These are phyloP conservation scores for Rhamnusium bicolor DNA, from an alignment of 2,888 invertebrate genomes.

Conservation along the genomic window DNA sequence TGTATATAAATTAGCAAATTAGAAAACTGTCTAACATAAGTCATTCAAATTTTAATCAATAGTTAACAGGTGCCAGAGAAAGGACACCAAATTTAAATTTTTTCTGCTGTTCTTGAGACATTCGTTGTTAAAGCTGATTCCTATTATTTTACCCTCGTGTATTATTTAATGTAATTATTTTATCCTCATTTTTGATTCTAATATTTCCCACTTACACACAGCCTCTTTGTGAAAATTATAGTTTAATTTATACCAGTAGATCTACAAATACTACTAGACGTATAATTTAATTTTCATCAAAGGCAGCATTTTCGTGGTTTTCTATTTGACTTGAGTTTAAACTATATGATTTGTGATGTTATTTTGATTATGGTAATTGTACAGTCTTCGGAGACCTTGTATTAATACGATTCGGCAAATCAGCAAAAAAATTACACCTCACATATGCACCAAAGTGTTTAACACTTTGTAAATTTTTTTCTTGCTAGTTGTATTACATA, in stretches of 20 bases:
- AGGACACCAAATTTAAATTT: too few relatives aligned
- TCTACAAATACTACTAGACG: background rate
- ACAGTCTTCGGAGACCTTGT: background rate
- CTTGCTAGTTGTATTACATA: too few relatives aligned
- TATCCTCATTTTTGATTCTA: background rate
- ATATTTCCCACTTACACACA: too few relatives aligned
- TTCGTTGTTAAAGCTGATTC: too few relatives aligned
- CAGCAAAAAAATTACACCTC: background rate
- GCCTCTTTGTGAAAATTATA: constrained; percentile 21
- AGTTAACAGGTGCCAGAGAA: too few relatives aligned
- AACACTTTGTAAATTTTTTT: too few relatives aligned
- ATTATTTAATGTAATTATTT: background rate
- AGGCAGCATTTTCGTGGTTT: constrained; percentile 8
- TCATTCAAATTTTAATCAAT: too few relatives aligned
- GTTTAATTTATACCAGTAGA: background rate
- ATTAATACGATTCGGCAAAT: background rate
- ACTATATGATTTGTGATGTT: constrained; percentile 21
- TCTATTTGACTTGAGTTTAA: constrained; percentile 18
- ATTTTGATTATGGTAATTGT: constrained; percentile 32
- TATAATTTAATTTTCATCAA: constrained; percentile 15
- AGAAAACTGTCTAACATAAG: too few relatives aligned
- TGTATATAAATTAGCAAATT: too few relatives aligned
- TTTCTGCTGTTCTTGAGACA: too few relatives aligned
- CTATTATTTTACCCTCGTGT: too few relatives aligned
- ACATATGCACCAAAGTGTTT: too few relatives aligned